Base-by-base conservation (phyloP, 2,113 vertebrate species). In the Lepus americanus region DNA sequence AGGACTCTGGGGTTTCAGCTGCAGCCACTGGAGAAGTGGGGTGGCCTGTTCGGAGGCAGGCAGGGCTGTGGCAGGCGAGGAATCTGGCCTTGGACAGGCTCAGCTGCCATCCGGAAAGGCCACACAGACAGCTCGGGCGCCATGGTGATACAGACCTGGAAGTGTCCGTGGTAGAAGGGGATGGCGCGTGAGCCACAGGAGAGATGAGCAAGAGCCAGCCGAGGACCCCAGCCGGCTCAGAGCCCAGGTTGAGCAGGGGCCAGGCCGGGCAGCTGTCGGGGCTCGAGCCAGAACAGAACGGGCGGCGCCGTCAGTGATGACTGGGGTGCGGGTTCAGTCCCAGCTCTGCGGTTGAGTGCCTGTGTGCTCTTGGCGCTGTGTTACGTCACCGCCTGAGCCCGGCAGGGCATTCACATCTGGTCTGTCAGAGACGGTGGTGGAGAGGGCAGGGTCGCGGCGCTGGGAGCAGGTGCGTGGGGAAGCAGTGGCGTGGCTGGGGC, bases 91-190 rank as follows among this genome's bases (percentile, higher is more conserved):
- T 23, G n/a, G 61, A 63, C 12, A 22, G 31, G 13, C 29, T 22
- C 6, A 87, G 78, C 67, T 27, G 36, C 55, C n/a, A 22, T 67
- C 87, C 82, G 67, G 72, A 92, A 83, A 59, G 51, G 22, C 23
- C 22, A 19, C 0, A 2, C 9, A 61, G 63, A 33, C 39, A 7
- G 16, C n/a, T 25, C 59, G 31, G 8, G 55, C 0, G 1, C 31
- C 39, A 0, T 4, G n/a, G 88, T 16, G 55, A 14, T 5, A 1
- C 3, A 0, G 9, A 1, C 20, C 36, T 63, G 64, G n/a, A 72
- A 17, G 5, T 27, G 4, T 2, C 6, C 19, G 13, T 20, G 29
- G 1, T 29, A 82, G 72, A 5, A 17, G 27, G 11, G 53, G n/a
- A 3, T 64, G 55, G 70, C 44, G 29, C 33, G 7, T 19, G 53